A percentile compares a stretch with the other conserved stretches of the same genome.
Evolutionary conservation across 2,888 invertebrate species (phyloP).

Genomic region (Vesta saturnalis): DNA sequence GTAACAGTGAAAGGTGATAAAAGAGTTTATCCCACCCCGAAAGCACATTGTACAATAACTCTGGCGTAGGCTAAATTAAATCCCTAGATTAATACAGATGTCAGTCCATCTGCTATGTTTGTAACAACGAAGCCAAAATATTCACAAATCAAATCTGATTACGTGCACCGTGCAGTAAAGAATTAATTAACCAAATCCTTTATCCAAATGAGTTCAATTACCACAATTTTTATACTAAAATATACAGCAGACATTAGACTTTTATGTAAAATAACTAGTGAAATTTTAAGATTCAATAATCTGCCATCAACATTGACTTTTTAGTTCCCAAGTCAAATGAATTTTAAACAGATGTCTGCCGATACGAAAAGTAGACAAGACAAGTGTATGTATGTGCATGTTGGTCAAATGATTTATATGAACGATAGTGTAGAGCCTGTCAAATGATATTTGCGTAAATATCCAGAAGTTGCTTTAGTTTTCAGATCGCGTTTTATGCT

Average conservation of each 20-base stretch:
- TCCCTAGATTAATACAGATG: too few species aligned
- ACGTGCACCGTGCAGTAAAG: background rate
- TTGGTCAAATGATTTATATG: constrained; percentile 22
- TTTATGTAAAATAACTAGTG: background rate
- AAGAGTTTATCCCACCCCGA: too few species aligned
- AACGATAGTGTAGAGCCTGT: constrained; percentile 17
- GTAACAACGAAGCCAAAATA: constrained; percentile 1
- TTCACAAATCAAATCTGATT: background rate
- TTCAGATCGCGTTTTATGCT: constrained; percentile 16
- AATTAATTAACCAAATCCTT: background rate
- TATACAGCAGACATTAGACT: background rate
- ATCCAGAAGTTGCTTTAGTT: constrained; percentile 17
- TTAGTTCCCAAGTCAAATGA: background rate
- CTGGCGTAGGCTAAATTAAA: too few species aligned
- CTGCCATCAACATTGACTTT: background rate
- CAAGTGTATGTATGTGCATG: background rate
- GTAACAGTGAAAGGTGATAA: too few species aligned
- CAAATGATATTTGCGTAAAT: constrained; percentile 16
- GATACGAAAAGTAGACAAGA: constrained; percentile 7
- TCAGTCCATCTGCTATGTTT: background rate
- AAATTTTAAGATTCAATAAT: background rate
- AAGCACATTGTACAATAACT: too few species aligned
- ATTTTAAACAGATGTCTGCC: background rate
- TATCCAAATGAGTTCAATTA: background rate
- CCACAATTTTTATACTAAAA: too few species aligned